phyloP scores from a whole-genome alignment of 2,888 invertebrate species.

The Andrena minutula region DNA sequence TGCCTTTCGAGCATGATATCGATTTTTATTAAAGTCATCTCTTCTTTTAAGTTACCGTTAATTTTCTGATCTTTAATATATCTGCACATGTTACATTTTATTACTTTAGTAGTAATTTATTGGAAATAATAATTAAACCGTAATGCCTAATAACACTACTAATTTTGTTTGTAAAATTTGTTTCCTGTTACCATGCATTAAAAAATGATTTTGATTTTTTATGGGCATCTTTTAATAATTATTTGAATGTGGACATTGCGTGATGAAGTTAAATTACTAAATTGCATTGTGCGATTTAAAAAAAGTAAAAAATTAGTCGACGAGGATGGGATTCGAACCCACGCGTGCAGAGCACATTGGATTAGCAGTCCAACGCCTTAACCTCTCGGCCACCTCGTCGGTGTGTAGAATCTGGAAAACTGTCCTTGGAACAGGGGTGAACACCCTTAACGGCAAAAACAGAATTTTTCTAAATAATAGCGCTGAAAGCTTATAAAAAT shows the following conservation, averaged over 20 bases:
- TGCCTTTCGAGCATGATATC: not conserved
- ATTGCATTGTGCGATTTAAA: not conserved
- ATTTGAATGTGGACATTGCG: not conserved
- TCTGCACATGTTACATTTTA: not conserved
- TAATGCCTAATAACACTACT: not conserved
- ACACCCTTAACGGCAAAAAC: constrained; percentile 6
- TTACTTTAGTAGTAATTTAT: not conserved
- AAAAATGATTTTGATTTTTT: not conserved
- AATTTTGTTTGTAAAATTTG: not conserved
- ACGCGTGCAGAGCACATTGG: constrained; percentile 86
- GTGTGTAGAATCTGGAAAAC: constrained; percentile 34
- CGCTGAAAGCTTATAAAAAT: not conserved
- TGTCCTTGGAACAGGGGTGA: constrained; percentile 44
- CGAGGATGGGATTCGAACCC: constrained; percentile 85
- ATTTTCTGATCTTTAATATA: not conserved
- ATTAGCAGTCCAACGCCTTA: constrained; percentile 86
- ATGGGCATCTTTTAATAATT: not conserved
- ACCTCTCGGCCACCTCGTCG: constrained; percentile 85
- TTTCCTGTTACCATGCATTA: not conserved
- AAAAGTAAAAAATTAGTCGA: constrained; percentile 64
- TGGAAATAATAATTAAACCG: not conserved
- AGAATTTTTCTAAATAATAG: not conserved
- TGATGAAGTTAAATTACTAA: not conserved
- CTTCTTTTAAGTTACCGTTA: constrained; percentile 21
- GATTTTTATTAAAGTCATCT: constrained; percentile 31